Base-by-base conservation (phyloP, 2,888 invertebrate genomes). In the Ichneumoninae sp. region DNA sequence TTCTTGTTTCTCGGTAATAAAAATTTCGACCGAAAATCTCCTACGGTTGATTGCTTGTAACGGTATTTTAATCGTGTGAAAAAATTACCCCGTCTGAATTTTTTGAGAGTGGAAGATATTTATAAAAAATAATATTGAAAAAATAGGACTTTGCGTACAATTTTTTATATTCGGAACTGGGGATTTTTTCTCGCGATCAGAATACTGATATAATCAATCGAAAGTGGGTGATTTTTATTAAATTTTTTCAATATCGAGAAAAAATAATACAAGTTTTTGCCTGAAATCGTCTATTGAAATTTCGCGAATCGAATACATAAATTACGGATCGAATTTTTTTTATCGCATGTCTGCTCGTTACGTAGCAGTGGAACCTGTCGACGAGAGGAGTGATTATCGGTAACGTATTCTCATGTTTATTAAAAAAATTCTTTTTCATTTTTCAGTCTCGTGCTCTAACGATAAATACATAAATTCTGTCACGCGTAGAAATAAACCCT, bases 281-380 rank as follows among this genome's bases (percentile, higher is more conserved):
- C 22, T 57, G 22, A 26, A 13, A 57, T 22, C 26, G 22, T 22
- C 4, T 22, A 63, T 63, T 63, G 63, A 16, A 16, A 30, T 57
- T 57, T 26, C 13, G 4, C 13, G 30, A 30, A 63, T 16, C 6
- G 33, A 1, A 16, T 7, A 65, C 8, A 22, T 36, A 30, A n/a
- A 60, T 47, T 69, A 50, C 16, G 36, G 60, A 54, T 69, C 7
- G 57, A 60, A 65, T 82, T 70, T 63, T 60, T 60, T 69, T 47
- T 13, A 50, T 33, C 54, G 22, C 0, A 40, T 77, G 63, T 74
- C 70, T 60, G 79, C n/a, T 75, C 57, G 36, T 70, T 66, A 66
- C n/a, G 79, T 70, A 85, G 82, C 75, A 57, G 66, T 52, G 57
- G 66, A 60, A 71, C 60, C 33, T 70, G 60, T 81, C 40, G 40